These are phyloP conservation scores for Psilanteris sp. DNA, from an alignment of 1,140 invertebrate species.

Conservation along the genomic window DNA sequence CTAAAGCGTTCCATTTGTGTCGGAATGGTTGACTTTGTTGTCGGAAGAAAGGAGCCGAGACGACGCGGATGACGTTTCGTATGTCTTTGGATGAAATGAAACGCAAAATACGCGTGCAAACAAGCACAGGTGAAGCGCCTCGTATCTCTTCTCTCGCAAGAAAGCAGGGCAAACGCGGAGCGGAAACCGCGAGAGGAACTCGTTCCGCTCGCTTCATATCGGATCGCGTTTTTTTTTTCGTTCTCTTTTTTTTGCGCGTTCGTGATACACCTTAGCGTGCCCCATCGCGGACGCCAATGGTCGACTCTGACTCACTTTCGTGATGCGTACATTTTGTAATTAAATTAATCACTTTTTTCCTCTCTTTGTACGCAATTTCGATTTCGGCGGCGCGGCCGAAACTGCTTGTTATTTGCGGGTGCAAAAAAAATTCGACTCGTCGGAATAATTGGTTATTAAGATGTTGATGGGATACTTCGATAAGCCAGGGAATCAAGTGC, in stretches of 20 bases:
- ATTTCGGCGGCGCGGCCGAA: slow-evolving; percentile 10
- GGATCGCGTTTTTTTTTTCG: no score
- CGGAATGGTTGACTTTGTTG: no score
- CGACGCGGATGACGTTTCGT: slow-evolving; percentile 27
- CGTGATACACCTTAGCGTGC: slow-evolving; percentile 36
- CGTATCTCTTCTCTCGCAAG: slow-evolving; percentile 13
- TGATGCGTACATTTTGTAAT: no score
- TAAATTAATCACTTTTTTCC: slow-evolving; percentile 51
- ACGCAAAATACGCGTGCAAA: slow-evolving; percentile 7
- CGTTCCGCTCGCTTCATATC: slow-evolving; percentile 47
- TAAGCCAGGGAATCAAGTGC: slow-evolving; percentile 8
- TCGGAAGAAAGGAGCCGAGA: slow-evolving; percentile 10
- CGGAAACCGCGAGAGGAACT: slow-evolving; percentile 46
- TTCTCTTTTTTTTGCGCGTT: slow-evolving; percentile 33
- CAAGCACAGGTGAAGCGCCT: slow-evolving; percentile 45
- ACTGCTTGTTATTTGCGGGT: slow-evolving; percentile 8
- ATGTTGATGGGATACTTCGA: slow-evolving; percentile 39
- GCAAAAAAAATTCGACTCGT: slow-evolving; percentile 20
- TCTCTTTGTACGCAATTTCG: slow-evolving; percentile 14
- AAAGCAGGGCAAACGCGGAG: slow-evolving; percentile 46
- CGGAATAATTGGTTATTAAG: slow-evolving; percentile 41
- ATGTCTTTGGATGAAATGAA: slow-evolving; percentile 24
- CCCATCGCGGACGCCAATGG: slow-evolving; percentile 22
- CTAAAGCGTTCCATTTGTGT: no score
- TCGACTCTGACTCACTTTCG: slow-evolving; percentile 8